A percentile compares a stretch with the other conserved stretches of the same genome.
Conservation (phyloP, 2,888 invertebrate species). For the Patella depressa region DNA sequence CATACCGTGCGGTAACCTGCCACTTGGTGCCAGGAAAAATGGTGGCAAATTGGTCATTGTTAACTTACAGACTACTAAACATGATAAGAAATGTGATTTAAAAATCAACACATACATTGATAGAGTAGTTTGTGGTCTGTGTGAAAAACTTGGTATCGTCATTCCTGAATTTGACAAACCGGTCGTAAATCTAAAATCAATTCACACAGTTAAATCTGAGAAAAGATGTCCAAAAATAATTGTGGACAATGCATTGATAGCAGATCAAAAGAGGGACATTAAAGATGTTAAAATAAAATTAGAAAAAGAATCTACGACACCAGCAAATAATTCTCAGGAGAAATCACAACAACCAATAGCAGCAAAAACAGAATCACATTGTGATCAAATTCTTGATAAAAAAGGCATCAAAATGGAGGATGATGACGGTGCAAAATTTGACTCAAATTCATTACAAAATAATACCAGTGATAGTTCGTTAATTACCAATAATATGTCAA, state of each 20-base stretch:
- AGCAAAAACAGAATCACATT: no score
- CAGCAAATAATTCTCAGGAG: no score
- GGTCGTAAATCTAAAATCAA: constrained; percentile 47
- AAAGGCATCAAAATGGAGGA: no score
- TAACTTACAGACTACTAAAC: constrained; percentile 97
- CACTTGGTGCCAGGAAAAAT: constrained; percentile 80
- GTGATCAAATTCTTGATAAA: no score
- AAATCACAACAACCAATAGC: no score
- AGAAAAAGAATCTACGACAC: no score
- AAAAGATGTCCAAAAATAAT: constrained; percentile 18
- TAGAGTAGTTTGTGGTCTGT: constrained; percentile 75
- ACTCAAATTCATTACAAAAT: no score
- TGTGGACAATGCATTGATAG: not conserved
- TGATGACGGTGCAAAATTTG: no score
- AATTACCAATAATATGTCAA: no score
- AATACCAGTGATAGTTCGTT: no score
- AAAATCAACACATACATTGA: constrained; percentile 92
- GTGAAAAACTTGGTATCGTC: constrained; percentile 79
- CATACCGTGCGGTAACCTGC: constrained; percentile 94
- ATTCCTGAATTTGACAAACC: constrained; percentile 80
- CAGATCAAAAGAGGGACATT: not conserved
- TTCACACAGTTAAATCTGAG: constrained; percentile 44
- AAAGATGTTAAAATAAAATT: no score
- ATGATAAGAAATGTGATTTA: constrained; percentile 92
- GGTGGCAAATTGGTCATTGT: constrained; percentile 92